Percentiles rank a stretch among this genome's conserved stretches.
phyloP scores from a whole-genome alignment of 2,113 vertebrate genomes.

The Neogale vison region DNA sequence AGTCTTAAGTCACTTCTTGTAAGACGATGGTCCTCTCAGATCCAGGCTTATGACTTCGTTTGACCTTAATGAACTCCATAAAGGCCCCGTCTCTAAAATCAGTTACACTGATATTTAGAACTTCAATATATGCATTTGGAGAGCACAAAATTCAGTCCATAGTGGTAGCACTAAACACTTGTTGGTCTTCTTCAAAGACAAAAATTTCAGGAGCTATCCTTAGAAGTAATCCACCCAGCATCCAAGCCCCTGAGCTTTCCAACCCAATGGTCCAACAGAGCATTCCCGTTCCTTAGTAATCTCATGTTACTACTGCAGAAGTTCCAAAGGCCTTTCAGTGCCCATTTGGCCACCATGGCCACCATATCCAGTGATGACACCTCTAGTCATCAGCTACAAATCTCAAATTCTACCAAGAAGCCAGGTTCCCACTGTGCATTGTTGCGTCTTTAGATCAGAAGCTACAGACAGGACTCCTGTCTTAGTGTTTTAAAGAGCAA shows the following conservation, averaged over 20 bases:
- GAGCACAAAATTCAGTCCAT: not conserved
- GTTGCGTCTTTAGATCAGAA: constrained; percentile 91
- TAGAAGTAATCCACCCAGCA: constrained; percentile 91
- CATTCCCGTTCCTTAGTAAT: constrained; percentile 91
- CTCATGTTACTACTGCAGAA: constrained; percentile 91
- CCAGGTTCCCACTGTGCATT: constrained; percentile 89
- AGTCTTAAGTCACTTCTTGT: not conserved
- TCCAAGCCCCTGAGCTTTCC: constrained; percentile 92
- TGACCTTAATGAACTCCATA: not conserved
- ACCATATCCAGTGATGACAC: constrained; percentile 93
- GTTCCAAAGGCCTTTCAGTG: constrained; percentile 90
- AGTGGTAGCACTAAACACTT: constrained; percentile 86
- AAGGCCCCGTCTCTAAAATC: not conserved
- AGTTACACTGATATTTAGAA: not conserved
- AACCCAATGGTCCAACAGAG: constrained; percentile 91
- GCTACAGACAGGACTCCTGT: constrained; percentile 91
- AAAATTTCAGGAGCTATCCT: constrained; percentile 93
- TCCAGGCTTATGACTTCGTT: not conserved
- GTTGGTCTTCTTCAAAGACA: constrained; percentile 92
- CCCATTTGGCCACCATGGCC: constrained; percentile 92
- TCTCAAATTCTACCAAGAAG: constrained; percentile 92
- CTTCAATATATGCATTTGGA: not conserved
- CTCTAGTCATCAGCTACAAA: constrained; percentile 90
- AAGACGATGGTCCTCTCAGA: not conserved
- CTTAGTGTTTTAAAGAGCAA: constrained; percentile 93